These are phyloP conservation scores for Bombus breviceps DNA, from an alignment of 1,140 invertebrate genomes.

Conservation along the genomic window DNA sequence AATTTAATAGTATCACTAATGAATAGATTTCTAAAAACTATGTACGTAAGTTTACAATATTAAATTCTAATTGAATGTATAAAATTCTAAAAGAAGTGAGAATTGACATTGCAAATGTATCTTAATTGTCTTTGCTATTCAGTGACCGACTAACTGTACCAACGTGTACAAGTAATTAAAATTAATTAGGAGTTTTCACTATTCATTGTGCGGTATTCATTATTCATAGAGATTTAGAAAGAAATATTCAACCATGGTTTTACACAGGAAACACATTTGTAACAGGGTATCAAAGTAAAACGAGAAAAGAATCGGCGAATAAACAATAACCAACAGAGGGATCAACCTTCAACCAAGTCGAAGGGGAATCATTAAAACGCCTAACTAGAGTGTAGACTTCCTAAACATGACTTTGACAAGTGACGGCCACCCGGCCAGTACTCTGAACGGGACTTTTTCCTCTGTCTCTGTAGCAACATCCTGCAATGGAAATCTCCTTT, in stretches of 20 bases:
- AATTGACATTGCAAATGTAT: slow-evolving; percentile 10
- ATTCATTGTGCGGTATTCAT: not conserved
- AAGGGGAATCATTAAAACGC: slow-evolving; percentile 31
- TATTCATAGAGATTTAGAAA: not conserved
- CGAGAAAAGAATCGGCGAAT: not conserved
- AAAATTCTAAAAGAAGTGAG: not conserved
- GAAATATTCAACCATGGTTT: not conserved
- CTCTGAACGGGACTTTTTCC: slow-evolving; percentile 50
- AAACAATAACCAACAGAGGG: slow-evolving; percentile 18
- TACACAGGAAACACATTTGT: not conserved
- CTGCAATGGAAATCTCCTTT: slow-evolving; percentile 42
- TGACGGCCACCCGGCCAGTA: slow-evolving; percentile 40
- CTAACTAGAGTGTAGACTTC: slow-evolving; percentile 37
- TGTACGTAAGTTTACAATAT: not conserved
- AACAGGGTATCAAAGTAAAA: not conserved
- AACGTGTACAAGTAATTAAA: not conserved
- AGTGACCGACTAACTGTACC: not conserved
- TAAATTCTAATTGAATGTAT: not conserved
- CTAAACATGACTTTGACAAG: slow-evolving; percentile 47
- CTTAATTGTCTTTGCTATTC: not conserved
- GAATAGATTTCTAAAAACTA: slow-evolving; percentile 17
- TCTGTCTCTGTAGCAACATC: slow-evolving; percentile 7
- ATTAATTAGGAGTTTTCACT: slow-evolving; percentile 9
- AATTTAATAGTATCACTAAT: not conserved
- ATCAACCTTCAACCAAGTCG: not conserved